Base-by-base conservation (phyloP, 2,113 vertebrate genomes). In the Thalassoma bifasciatum region DNA sequence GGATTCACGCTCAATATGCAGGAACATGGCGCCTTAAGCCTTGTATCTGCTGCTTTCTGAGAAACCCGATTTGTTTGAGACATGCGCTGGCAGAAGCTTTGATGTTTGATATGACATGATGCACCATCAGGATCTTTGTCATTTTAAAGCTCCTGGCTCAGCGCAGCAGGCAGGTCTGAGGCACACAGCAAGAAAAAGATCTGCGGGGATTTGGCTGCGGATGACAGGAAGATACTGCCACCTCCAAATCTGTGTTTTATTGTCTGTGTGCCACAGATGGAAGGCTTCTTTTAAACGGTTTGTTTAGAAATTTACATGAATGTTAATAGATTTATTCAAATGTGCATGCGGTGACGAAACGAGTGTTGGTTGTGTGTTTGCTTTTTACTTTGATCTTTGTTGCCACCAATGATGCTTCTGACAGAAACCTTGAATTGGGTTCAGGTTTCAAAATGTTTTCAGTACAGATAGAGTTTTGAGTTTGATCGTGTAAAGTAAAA, bases 121-220 rank as follows among this genome's bases (percentile, higher is more conserved):
- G 60, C 58, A 67, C 53, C 75, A 50, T 69, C 71, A 47, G 83
- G 75, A 79, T 86, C 75, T 81, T 81, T 60, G 69, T 75, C 36
- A 51, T 58, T 46, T 69, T 77, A 77, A 77, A 81, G 79, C 78
- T 79, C 47, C 54, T 51, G 71, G 61, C 75, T 68, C 44, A 0
- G 78, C 4, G 19, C 46, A 44, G 88, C 51, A 64, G 72, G 63
- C 34, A 1, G 50, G 21, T 74, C 71, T 42, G 46, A 7, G 16
- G 54, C 60, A 8, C 44, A 50, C 1, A 11, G 68, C 57, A 50
- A 75, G n/a, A n/a, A 26, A 66, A 61, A 82, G 62, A 70, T 59
- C 58, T 36, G 69, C 47, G 14, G 67, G 75, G 82, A 74, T 81
- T 83, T 74, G 66, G 70, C 70, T 63, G 36, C 30, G 47, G 73